Conservation (phyloP, 1,140 invertebrate species). For the Schmidtea mediterranea region DNA sequence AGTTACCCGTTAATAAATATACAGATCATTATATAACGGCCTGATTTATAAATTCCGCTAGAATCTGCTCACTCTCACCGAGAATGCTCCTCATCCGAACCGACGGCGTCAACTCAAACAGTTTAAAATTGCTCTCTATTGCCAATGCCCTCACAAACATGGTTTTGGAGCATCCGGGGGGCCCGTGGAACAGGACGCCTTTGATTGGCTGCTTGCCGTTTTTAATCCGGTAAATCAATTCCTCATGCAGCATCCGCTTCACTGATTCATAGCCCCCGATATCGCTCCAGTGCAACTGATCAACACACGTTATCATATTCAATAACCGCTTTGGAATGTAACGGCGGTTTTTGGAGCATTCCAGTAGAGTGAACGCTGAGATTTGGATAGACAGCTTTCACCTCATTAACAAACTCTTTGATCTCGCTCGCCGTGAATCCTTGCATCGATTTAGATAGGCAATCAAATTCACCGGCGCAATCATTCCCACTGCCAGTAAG, state of each 20-base stretch:
- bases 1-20: no score
- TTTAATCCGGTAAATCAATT: slow-evolving; percentile 39
- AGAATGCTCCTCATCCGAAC: neutral
- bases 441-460: no score
- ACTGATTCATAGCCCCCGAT: slow-evolving; percentile 65
- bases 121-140: slow-evolving; percentile 30
- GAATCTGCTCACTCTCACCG: neutral
- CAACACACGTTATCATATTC: no score
- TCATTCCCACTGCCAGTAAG: no score
- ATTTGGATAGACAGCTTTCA: neutral
- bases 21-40: no score
- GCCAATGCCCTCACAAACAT: slow-evolving; percentile 39
- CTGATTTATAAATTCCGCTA: no score
- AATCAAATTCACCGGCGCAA: no score
- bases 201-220: slow-evolving; percentile 33
- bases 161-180: slow-evolving; percentile 48
- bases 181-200: slow-evolving; percentile 43
- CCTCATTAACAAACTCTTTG: neutral
- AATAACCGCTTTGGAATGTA: no score
- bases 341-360: no score
- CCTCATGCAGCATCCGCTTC: slow-evolving; percentile 53
- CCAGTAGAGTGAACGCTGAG: neutral
- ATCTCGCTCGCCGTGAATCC: no score
- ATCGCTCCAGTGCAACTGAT: slow-evolving; percentile 41
- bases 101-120: slow-evolving; percentile 48